Evolutionary conservation across 2,113 vertebrate genomes (phyloP).

Genomic region (Chitala chitala): DNA sequence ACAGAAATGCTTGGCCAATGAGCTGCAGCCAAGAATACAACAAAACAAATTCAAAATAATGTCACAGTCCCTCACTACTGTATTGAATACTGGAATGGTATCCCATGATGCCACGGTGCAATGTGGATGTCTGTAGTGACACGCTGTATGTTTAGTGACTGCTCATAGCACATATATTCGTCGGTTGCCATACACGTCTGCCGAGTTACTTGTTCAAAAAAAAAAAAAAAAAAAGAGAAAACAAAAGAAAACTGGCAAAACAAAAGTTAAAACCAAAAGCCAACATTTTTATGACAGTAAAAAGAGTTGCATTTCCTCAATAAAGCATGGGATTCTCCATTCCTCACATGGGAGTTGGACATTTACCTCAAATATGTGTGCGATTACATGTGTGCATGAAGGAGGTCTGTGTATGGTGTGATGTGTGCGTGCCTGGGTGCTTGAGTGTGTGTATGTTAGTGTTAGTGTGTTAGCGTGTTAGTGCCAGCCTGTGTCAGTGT

Average conservation of each 20-base stretch:
- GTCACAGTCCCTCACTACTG: neutral
- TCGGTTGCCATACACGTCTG: neutral
- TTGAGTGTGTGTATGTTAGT: constrained; percentile 6
- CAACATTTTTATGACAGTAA: constrained; percentile 14
- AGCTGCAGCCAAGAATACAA: neutral
- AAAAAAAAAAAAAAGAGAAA: neutral
- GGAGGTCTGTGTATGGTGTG: no score
- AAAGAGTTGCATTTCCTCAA: neutral
- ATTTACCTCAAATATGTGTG: no score
- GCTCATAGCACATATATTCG: neutral
- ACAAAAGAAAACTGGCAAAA: neutral
- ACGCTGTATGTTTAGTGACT: neutral
- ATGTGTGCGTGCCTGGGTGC: neutral
- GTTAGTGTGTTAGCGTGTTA: neutral
- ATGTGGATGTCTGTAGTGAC: neutral
- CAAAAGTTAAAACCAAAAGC: constrained; percentile 9
- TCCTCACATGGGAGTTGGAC: neutral
- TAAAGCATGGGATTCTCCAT: neutral
- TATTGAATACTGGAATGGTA: neutral
- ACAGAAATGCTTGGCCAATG: neutral
- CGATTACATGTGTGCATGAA: no score
- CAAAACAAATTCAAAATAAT: no score
- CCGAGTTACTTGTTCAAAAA: neutral
- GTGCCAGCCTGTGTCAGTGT: neutral
- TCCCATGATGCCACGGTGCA: neutral